Conservation (phyloP, 2,888 invertebrate genomes). For the Dryobotodes eremita region DNA sequence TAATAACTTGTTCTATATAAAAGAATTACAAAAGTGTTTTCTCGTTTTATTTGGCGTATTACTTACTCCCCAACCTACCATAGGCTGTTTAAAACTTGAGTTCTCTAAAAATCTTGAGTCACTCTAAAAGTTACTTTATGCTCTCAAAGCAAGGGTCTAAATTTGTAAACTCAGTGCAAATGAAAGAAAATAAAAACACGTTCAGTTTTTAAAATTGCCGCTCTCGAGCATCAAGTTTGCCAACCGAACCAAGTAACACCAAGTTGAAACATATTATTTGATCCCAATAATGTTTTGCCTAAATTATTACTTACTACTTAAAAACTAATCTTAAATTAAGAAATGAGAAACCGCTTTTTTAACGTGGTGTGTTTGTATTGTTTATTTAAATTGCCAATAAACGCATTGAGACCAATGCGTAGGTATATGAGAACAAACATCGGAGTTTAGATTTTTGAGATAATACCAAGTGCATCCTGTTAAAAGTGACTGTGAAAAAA, state of each 20-base stretch:
- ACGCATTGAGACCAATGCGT: too few species aligned
- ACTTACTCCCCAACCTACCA: not conserved
- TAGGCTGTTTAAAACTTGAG: not conserved
- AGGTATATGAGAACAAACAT: not conserved
- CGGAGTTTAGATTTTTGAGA: not conserved
- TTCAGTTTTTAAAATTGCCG: conserved; percentile 24
- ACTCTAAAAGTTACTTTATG: not conserved
- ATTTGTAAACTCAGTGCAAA: not conserved
- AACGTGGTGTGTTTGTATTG: not conserved
- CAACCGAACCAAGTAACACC: conserved; percentile 7
- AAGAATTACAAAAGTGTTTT: conserved; percentile 60
- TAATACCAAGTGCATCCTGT: not conserved
- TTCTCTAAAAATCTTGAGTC: not conserved
- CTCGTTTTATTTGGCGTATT: conserved; percentile 59
- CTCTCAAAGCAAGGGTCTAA: not conserved
- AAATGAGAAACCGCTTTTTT: not conserved
- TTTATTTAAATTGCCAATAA: not conserved
- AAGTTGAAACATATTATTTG: not conserved
- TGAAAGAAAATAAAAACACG: not conserved
- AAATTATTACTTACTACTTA: too few species aligned
- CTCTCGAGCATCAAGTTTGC: not conserved
- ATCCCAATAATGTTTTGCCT: not conserved
- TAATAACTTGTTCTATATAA: conserved; percentile 68
- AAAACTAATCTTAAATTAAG: not conserved
- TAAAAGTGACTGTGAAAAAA: not conserved